Evolutionary conservation across 2,888 invertebrate species (phyloP), one percentile per base, ranked within the genome.

Genomic region (Dorcus parallelipipedus): DNA sequence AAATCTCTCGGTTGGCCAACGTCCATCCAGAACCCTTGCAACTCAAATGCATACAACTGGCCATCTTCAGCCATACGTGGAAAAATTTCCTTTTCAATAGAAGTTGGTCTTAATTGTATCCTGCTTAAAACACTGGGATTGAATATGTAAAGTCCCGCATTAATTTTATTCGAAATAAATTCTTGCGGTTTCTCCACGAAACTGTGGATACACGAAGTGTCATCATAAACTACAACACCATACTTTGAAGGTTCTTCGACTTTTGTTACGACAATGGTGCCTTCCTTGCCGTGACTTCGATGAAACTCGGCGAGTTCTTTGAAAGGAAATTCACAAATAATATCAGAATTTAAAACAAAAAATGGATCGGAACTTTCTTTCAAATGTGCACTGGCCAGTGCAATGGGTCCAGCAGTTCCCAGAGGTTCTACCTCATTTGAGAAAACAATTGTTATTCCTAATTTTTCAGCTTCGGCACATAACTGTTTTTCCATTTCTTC

Each of bases 21-120:
- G 79, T 99, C 99, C 99, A 99, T 99, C 99, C 99, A 99, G 78
- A 97, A 99, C 0, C 97, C 97, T 75, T 90, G 83, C 48, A 99
- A 80, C 71, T 98, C 97, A 86, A 94, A 93, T 0, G 98, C 97
- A 79, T 85, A 97, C 38, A 99, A 81, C 70, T 97, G 83, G 0
- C 87, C 86, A 70, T 93, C 92, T 51, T 80, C 77, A 0, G 96
- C 96, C 97, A 99, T 98, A 54, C 81, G 81, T 0, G 99, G 99
- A 74, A 99, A 99, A 0, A 98, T 89, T 82, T 99, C 99, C 76
- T 98, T 99, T 78, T 99, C 99, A 72, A 99, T 98, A 38, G 98
- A 99, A 59, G 93, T 99, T 0, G 98, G 98, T 69, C 89, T 86
- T 5, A 97, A 79, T 79, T 94, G 87, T 75, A 99, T 98, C 73